Base-by-base conservation (phyloP, 2,797 vertebrate species). In the Phylloscopus collybita region DNA sequence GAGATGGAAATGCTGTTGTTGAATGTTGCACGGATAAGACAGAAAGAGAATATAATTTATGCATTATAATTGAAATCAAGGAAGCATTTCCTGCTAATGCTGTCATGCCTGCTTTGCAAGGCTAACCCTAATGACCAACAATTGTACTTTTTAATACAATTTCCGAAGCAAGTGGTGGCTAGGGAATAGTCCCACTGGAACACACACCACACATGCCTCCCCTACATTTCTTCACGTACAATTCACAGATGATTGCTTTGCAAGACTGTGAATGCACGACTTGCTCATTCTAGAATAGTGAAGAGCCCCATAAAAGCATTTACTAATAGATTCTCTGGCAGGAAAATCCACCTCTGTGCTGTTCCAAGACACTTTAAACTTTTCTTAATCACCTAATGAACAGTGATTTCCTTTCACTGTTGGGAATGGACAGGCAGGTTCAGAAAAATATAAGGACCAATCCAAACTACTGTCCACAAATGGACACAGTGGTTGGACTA, bases 51-150 rank as follows among this genome's bases (percentile, higher is more conserved):
- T 72, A 90, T 93, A 93, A 78, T 94, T 86, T 95, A 94, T 97
- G 92, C 86, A 86, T 88, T 85, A 80, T 87, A 96, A 96, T 86
- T 95, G 93, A 97, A 97, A 96, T 88, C 64, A 90, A 80, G 92
- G 94, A 95, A 95, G 85, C 91, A 96, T 95, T 87, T 93, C 93
- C 92, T 97, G 80, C 95, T 95, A 95, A 96, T 82, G 78, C 92
- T 86, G 87, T 76, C 88, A 73, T 80, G 82, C 80, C 72, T 91
- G 84, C 89, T 94, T 97, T 95, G 90, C 73, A 83, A 96, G 86
- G 94, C 92, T 72, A 96, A 95, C 95, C 95, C 86, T 95, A 95
- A 96, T 96, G 96, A 95, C 95, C 96, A 95, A 92, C 95, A 96
- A 96, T 94, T 95, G 95, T 93, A 95, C 80, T 62, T 86, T 86